Evolutionary conservation across 2,797 vertebrate species (phyloP), one percentile per base, ranked within the genome.

Genomic region (Acestrorhynchus altus): DNA sequence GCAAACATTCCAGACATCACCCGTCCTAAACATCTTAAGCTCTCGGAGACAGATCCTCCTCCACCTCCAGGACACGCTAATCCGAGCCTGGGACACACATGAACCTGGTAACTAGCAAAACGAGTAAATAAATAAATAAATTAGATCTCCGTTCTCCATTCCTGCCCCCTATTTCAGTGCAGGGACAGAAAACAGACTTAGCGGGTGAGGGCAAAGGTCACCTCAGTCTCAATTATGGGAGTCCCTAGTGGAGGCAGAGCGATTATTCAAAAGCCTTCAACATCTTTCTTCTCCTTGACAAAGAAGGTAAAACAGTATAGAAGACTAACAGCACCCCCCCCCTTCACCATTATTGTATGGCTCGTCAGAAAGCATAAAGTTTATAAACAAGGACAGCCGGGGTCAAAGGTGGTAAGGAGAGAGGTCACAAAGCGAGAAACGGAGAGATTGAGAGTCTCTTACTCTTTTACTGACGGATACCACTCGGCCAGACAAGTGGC

Each of bases 241-340:
- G 76, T 78, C 86, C 87, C 86, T 77, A 72, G 79, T 78, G 85
- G 56, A 89, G 80, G 78, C 72, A 49, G 16, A 84, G 81, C 76
- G 88, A 92, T 93, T 92, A 91, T 89, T 91, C 89, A 88, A 88
- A 90, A 91, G 89, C 83, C 82, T 78, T 86, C 88, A 85, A 88
- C 90, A 87, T 89, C 87, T 83, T 78, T 83, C 70, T 85, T 87
- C 75, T 70, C 46, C 81, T 79, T 86, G 89, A 88, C 85, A 86
- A 84, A 86, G 80, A 89, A 87, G 86, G 84, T 78, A 87, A 84
- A 81, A 88, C 80, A 81, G 81, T 86, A 83, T 81, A 82, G 85
- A 74, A 80, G 52, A 52, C 28, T 20, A 49, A 77, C 74, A 72
- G 69, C 6, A 56, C 73, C 79, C 59, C 24, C 70, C 73, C 72